Base-by-base conservation (phyloP, 2,888 invertebrate genomes). In the Oligia strigilis region DNA sequence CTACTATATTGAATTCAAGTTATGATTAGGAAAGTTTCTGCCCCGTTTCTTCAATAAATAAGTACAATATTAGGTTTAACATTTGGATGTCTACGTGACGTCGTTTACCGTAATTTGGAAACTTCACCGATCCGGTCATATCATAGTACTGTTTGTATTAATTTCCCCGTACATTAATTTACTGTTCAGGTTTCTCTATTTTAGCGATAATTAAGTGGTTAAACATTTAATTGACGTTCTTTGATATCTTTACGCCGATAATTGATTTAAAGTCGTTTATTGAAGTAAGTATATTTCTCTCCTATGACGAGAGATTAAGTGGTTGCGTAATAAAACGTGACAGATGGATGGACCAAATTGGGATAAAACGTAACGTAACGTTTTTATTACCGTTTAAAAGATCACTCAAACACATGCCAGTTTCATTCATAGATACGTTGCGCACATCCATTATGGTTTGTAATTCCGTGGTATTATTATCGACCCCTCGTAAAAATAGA, bases 1-100 rank as follows among this genome's bases (percentile, higher is more conserved):
- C 90, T 91, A 82, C 89, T 92, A 92, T 93, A 95, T 95, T 94
- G 92, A 94, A 96, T 95, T 94, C 91, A 93, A 94, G 91, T 94
- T 94, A 94, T 94, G 92, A 94, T 94, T 94, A 93, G 89, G 92
- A 93, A 94, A 94, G 89, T 94, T 95, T 92, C 91, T 88, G 90
- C 87, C 72, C 84, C 87, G 89, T 88, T 91, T 92, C 90, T 86
- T 89, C 86, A 81, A 82, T 86, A 88, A 90, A 86, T 87, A 86
- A 85, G 87, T 85, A 90, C 89, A 89, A 83, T 87, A 86, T 88
- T 91, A 88, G 86, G 76, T 81, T 86, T 87, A 88, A 85, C 82
- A 76, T 80, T 78, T 70, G 77, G 77, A 83, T 82, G 76, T 86
- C 87, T 90, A 85, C 78, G 77, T 78, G 82, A 81, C 77, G 69